Evolutionary conservation across 2,113 vertebrate species (phyloP).

Genomic region (rat (Rattus norvegicus)): DNA sequence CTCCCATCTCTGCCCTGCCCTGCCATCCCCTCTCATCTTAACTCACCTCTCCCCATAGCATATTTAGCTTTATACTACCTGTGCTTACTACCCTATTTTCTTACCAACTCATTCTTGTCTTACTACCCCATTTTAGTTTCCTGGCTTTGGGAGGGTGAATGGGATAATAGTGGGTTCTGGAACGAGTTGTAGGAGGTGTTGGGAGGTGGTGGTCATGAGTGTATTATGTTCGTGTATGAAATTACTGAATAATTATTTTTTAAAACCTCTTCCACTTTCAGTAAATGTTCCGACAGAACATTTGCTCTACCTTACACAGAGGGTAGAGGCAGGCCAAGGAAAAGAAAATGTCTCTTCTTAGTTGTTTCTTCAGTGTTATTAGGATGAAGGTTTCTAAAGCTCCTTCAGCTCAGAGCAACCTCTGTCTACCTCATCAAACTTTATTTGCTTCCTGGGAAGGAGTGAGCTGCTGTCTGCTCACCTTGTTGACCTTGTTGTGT

Average conservation of each 20-base stretch:
- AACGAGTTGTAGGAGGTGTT: background rate
- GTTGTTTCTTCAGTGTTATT: background rate
- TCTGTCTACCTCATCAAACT: background rate
- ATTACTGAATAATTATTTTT: background rate
- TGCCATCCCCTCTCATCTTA: no score
- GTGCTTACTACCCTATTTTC: fast-evolving
- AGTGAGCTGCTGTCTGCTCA: background rate
- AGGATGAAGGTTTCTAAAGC: background rate
- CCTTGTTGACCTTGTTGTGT: background rate
- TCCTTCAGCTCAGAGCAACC: background rate
- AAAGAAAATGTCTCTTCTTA: background rate
- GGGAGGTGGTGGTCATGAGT: no score
- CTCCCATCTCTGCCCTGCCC: no score
- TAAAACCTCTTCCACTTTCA: background rate
- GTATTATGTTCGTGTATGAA: background rate
- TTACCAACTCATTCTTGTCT: no score
- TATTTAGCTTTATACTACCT: background rate
- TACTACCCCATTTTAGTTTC: background rate
- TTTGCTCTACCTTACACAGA: background rate
- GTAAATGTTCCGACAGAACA: background rate
- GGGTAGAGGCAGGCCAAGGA: background rate
- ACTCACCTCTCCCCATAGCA: no score
- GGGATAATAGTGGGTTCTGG: no score
- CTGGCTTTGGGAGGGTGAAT: no score
- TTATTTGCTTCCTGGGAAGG: background rate